Percentiles rank a stretch among this genome's conserved stretches.
These are phyloP conservation scores for Triops longicaudatus DNA, from an alignment of 1,140 invertebrate genomes.

Conservation along the genomic window DNA sequence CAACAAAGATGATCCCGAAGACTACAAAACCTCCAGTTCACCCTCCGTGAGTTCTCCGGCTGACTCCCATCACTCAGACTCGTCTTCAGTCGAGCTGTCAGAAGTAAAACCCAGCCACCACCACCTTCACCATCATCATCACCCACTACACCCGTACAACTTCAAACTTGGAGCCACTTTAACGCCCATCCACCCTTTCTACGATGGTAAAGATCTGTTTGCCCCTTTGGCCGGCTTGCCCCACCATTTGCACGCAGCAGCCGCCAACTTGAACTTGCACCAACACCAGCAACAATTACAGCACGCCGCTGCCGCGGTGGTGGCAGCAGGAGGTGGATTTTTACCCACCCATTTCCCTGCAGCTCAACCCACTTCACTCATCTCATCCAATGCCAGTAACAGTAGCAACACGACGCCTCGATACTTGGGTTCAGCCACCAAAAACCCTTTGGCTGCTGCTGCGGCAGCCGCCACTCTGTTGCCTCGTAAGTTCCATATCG, in stretches of 20 bases:
- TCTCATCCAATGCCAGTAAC: slow-evolving; percentile 38
- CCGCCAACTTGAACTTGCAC: slow-evolving; percentile 28
- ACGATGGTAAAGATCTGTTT: slow-evolving; percentile 28
- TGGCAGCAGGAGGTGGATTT: slow-evolving; percentile 41
- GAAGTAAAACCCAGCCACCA: slow-evolving; percentile 9
- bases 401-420: slow-evolving; percentile 37
- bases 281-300: slow-evolving; percentile 41
- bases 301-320: slow-evolving; percentile 34
- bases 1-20: slow-evolving; percentile 30
- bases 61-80: slow-evolving; percentile 61
- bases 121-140: slow-evolving; percentile 31
- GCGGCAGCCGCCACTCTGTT: slow-evolving; percentile 42
- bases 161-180: slow-evolving; percentile 27
- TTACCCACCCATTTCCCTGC: slow-evolving; percentile 51
- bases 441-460: neutral
- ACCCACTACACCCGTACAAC: slow-evolving; percentile 30
- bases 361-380: slow-evolving; percentile 37
- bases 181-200: slow-evolving; percentile 18
- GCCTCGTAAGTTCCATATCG: slow-evolving; percentile 59
- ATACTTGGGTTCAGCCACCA: neutral
- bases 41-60: slow-evolving; percentile 65
- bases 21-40: slow-evolving; percentile 54
- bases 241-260: slow-evolving; percentile 35
- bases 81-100: slow-evolving; percentile 40
- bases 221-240: slow-evolving; percentile 27